Evolutionary conservation across 2,888 invertebrate species (phyloP).

Genomic region (Troglohyphantes excavatus): DNA sequence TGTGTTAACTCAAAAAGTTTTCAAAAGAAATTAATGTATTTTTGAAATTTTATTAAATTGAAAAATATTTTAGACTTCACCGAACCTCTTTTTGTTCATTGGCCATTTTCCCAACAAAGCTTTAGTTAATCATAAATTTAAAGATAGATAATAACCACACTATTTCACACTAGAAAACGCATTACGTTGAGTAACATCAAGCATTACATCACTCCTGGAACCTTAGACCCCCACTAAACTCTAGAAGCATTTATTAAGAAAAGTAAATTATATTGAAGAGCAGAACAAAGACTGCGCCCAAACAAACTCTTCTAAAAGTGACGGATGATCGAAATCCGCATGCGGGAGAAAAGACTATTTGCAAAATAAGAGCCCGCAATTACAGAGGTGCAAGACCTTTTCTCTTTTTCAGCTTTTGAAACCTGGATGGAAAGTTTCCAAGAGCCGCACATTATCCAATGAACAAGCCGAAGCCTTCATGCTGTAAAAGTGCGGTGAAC

Average conservation of each 20-base stretch:
- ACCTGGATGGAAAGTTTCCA: constrained; percentile 36
- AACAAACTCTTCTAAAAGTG: not conserved
- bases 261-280: not conserved
- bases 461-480: constrained; percentile 24
- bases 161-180: too few species aligned
- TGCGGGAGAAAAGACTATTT: not conserved
- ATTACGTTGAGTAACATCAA: not conserved
- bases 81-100: too few species aligned
- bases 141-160: too few species aligned
- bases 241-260: not conserved
- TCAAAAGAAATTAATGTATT: too few species aligned
- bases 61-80: too few species aligned
- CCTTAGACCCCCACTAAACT: not conserved
- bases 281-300: not conserved
- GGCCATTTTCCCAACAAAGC: too few species aligned
- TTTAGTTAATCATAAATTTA: too few species aligned
- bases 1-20: too few species aligned
- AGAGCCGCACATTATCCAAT: constrained; percentile 7
- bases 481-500: constrained; percentile 29
- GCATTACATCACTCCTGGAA: not conserved
- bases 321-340: not conserved
- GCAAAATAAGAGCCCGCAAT: not conserved
- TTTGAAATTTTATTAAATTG: too few species aligned
- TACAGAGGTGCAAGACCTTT: not conserved
- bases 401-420: constrained; percentile 26